Evolutionary conservation across 2,888 invertebrate genomes (phyloP).

Genomic region (Eupithecia vulgata): DNA sequence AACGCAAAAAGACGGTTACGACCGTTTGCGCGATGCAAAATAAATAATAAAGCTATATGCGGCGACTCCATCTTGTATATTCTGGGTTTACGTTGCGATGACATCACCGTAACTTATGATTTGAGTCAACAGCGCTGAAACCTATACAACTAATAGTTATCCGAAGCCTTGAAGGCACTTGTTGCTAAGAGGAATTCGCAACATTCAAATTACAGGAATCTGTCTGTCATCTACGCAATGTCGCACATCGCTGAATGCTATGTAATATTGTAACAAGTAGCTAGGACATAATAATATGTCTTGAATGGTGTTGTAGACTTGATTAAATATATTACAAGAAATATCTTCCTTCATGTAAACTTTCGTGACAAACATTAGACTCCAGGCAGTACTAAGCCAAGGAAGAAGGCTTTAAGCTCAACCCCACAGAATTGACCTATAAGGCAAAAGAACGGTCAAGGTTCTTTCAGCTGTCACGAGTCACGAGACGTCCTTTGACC

Average conservation of each 20-base stretch:
- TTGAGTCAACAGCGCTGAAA: slow-evolving; percentile 69
- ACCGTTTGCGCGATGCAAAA: slow-evolving; percentile 75
- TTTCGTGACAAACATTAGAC: neutral
- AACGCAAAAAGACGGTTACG: slow-evolving; percentile 73
- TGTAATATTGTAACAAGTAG: neutral
- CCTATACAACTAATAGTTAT: slow-evolving; percentile 56
- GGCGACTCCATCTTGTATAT: slow-evolving; percentile 67
- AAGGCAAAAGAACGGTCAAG: slow-evolving; percentile 22
- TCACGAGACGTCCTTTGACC: slow-evolving; percentile 50
- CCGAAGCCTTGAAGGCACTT: slow-evolving; percentile 53
- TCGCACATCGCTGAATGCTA: neutral
- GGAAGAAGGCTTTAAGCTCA: neutral
- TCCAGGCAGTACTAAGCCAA: neutral
- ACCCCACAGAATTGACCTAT: slow-evolving; percentile 11
- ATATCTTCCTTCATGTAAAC: neutral
- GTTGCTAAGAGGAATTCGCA: slow-evolving; percentile 60
- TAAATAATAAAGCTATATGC: slow-evolving; percentile 72
- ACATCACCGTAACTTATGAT: slow-evolving; percentile 80
- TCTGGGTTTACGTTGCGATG: slow-evolving; percentile 67
- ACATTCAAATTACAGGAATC: slow-evolving; percentile 36
- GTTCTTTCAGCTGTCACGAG: slow-evolving; percentile 30
- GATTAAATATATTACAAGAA: neutral
- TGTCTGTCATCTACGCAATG: neutral
- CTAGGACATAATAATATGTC: neutral
- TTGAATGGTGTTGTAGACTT: neutral